Conservation (phyloP, 2,113 vertebrate species). For the Arizona elegans region DNA sequence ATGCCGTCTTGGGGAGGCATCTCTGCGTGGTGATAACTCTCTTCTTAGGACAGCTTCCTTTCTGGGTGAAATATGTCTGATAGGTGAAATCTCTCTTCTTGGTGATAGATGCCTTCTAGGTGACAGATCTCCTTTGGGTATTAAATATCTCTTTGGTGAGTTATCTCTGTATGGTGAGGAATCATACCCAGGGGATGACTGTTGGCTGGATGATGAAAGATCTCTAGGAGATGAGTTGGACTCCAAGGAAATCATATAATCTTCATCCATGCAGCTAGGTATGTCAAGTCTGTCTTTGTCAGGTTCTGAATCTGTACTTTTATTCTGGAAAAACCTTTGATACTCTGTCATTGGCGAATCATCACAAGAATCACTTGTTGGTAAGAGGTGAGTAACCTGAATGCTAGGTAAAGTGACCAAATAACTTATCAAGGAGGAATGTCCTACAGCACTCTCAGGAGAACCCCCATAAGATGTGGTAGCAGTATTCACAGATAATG, state of each 20-base stretch:
- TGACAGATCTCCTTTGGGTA: slow-evolving; percentile 81
- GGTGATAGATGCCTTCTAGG: slow-evolving; percentile 79
- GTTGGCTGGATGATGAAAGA: slow-evolving; percentile 80
- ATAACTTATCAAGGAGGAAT: slow-evolving; percentile 87
- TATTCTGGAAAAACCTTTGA: slow-evolving; percentile 80
- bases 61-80: slow-evolving; percentile 80
- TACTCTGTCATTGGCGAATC: slow-evolving; percentile 80
- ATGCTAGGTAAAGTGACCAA: slow-evolving; percentile 93
- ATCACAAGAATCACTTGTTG: slow-evolving; percentile 71
- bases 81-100: slow-evolving; percentile 77
- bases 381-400: slow-evolving; percentile 88
- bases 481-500: slow-evolving; percentile 76
- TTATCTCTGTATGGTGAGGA: slow-evolving; percentile 85
- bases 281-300: slow-evolving; percentile 82
- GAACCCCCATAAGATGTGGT: slow-evolving; percentile 71
- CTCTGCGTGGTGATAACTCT: slow-evolving; percentile 81
- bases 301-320: slow-evolving; percentile 73
- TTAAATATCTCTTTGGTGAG: slow-evolving; percentile 89
- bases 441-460: slow-evolving; percentile 70
- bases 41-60: slow-evolving; percentile 79
- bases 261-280: slow-evolving; percentile 86
- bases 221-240: slow-evolving; percentile 83
- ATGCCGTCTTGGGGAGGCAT: slow-evolving; percentile 83
- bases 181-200: slow-evolving; percentile 87
- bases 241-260: slow-evolving; percentile 76